A percentile compares a stretch with the other conserved stretches of the same genome.
These are phyloP conservation scores for Hepsetus odoe DNA, from an alignment of 2,113 vertebrate genomes.

Conservation along the genomic window DNA sequence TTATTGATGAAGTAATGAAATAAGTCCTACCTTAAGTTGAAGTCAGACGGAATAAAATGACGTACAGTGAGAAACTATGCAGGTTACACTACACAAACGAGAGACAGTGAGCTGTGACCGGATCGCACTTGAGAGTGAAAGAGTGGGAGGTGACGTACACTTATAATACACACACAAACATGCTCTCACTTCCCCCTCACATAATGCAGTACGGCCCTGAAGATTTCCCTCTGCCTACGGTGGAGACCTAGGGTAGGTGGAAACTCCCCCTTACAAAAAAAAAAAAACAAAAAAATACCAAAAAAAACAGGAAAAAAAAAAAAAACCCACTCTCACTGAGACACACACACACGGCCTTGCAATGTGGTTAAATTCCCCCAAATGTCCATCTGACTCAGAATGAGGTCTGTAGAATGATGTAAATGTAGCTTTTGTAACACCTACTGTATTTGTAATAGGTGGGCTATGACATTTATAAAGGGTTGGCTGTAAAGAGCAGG, in stretches of 20 bases:
- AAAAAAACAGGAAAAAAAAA: no score
- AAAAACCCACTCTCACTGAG: no score
- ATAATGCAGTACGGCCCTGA: constrained; percentile 46
- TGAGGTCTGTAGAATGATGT: constrained; percentile 62
- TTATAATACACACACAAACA: background rate
- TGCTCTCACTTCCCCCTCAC: constrained; percentile 40
- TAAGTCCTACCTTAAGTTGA: constrained; percentile 36
- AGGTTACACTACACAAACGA: background rate
- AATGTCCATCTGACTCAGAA: constrained; percentile 49
- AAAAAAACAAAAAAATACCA: no score
- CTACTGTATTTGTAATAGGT: background rate
- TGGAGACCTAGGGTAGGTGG: constrained; percentile 52
- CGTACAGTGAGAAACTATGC: background rate
- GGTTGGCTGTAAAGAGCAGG: background rate
- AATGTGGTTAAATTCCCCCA: constrained; percentile 51
- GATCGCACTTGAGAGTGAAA: constrained; percentile 20
- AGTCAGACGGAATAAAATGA: background rate
- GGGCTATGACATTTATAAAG: background rate
- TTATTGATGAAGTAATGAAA: no score
- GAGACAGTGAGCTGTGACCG: background rate
- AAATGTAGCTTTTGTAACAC: constrained; percentile 43
- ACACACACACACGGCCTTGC: background rate
- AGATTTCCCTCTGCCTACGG: constrained; percentile 43
- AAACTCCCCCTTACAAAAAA: constrained; percentile 64
- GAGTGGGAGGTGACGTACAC: background rate